These are phyloP conservation scores for Monoplex corrugatus DNA, from an alignment of 2,888 invertebrate genomes.

Conservation along the genomic window DNA sequence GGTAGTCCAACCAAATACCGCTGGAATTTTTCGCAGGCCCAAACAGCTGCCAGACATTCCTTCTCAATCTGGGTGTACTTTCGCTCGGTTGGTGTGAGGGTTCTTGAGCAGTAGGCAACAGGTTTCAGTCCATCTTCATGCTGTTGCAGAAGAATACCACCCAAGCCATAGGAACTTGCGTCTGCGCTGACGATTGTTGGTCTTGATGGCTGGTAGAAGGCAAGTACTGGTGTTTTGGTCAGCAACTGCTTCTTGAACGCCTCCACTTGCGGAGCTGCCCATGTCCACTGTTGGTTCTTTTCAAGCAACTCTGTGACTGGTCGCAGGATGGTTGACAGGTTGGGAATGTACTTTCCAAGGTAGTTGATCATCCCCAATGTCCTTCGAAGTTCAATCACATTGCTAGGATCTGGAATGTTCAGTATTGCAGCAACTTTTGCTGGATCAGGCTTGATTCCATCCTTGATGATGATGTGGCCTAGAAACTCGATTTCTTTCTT, in stretches of 20 bases:
- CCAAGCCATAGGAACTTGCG: slow-evolving; percentile 17
- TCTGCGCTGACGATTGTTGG: slow-evolving; percentile 21
- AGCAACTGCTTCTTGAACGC: slow-evolving; percentile 22
- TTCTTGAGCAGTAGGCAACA: slow-evolving; percentile 29
- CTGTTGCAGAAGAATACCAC: background rate
- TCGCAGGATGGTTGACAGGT: slow-evolving; percentile 19
- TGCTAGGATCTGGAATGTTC: background rate
- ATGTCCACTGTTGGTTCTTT: slow-evolving; percentile 10
- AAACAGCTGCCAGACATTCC: background rate
- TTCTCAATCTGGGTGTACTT: slow-evolving; percentile 27
- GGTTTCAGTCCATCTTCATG: slow-evolving; percentile 9
- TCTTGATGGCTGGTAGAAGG: background rate
- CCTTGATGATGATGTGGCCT: slow-evolving; percentile 4
- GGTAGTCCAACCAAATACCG: slow-evolving; percentile 13
- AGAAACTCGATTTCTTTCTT: slow-evolving; percentile 9
- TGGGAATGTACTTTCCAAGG: slow-evolving; percentile 5
- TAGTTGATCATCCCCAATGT: slow-evolving; percentile 12
- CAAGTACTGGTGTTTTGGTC: background rate
- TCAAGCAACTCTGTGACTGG: slow-evolving; percentile 22
- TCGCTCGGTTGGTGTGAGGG: background rate
- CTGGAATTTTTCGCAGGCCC: slow-evolving; percentile 29
- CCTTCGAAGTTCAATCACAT: slow-evolving; percentile 15
- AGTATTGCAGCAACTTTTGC: background rate
- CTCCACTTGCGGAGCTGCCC: background rate
- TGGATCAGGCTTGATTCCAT: background rate